A percentile compares a stretch with the other conserved stretches of the same genome.
Conservation (phyloP, 2,888 invertebrate genomes). For the Ceratothoa steindachneri region DNA sequence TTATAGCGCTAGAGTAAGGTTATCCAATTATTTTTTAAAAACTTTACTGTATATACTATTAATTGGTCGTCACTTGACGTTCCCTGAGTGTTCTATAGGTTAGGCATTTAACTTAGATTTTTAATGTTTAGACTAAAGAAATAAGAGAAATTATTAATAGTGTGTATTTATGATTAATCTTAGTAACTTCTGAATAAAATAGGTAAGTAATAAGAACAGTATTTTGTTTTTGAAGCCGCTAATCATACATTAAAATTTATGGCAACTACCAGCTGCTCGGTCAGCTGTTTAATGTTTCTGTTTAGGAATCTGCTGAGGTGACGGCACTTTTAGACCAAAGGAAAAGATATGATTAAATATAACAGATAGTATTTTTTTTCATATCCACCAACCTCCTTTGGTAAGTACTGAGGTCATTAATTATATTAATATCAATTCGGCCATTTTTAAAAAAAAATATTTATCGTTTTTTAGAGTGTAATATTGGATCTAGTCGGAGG, state of each 20-base stretch:
- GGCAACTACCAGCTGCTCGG: slow-evolving; percentile 13
- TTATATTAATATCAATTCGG: no score
- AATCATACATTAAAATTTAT: neutral
- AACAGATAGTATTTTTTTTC: no score
- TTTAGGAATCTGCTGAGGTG: slow-evolving; percentile 3
- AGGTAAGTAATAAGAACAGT: neutral
- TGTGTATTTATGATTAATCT: neutral
- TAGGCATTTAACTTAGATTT: slow-evolving; percentile 4
- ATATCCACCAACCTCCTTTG: no score
- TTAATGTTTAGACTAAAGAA: slow-evolving; percentile 9
- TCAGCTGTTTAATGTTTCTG: slow-evolving; percentile 13
- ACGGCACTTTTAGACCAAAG: neutral
- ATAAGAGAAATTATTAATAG: neutral
- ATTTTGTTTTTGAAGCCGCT: neutral
- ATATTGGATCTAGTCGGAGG: no score
- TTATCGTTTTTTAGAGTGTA: no score
- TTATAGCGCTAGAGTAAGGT: no score
- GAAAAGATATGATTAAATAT: no score
- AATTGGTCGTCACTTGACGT: slow-evolving; percentile 7
- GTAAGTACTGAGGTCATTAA: no score
- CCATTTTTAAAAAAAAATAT: no score
- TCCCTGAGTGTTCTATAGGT: slow-evolving; percentile 1
- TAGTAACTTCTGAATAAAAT: neutral
- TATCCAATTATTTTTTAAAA: neutral
- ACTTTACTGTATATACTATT: neutral